Conservation (phyloP, 2,113 vertebrate species). For the Anolis carolinensis region DNA sequence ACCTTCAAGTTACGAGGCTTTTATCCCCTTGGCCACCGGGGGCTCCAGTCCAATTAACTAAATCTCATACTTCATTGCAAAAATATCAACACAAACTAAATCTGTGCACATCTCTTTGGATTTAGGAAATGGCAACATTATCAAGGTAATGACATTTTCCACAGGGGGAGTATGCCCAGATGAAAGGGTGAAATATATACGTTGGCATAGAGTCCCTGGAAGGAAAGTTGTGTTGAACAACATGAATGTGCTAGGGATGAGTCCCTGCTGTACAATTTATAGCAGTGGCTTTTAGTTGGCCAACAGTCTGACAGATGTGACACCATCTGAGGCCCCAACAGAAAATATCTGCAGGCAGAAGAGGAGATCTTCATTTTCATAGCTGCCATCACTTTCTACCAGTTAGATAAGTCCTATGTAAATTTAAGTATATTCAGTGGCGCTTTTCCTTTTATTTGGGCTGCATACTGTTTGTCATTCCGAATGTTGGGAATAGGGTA, state of each 20-base stretch:
- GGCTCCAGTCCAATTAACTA: background rate
- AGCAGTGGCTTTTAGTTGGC: background rate
- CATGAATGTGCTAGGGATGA: background rate
- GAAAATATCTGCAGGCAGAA: constrained; percentile 8
- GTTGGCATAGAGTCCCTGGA: background rate
- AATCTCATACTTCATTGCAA: background rate
- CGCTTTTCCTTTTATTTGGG: background rate
- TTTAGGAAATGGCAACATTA: background rate
- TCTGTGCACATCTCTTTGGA: background rate
- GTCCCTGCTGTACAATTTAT: background rate
- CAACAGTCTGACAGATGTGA: background rate
- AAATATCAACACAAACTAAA: background rate
- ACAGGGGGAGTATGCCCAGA: no score
- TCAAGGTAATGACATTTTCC: background rate
- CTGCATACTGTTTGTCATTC: background rate
- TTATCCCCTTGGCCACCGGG: no score
- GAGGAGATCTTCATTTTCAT: background rate
- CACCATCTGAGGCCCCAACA: background rate
- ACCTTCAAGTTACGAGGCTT: no score
- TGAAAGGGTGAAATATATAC: background rate
- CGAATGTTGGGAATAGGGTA: background rate
- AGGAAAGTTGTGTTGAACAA: background rate
- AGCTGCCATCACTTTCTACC: background rate
- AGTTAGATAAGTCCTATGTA: constrained; percentile 1
- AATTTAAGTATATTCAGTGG: constrained; percentile 1